phyloP scores from a whole-genome alignment of 2,888 invertebrate species.

The Diarsia dahlii region DNA sequence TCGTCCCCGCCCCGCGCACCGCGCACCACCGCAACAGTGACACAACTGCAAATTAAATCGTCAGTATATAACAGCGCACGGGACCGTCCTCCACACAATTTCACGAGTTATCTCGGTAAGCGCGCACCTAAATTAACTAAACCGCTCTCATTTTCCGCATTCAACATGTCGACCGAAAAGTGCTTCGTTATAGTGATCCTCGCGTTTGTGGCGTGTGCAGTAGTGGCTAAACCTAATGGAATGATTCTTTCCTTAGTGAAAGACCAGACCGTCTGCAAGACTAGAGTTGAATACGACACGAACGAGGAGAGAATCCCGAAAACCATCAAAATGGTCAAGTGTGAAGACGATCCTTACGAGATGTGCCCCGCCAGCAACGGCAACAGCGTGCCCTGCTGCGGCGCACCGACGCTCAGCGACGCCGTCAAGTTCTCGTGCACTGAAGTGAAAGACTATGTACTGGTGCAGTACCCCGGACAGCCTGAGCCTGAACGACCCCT shows the following conservation, averaged over 20 bases:
- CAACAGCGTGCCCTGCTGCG: constrained; percentile 47
- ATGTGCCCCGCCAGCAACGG: constrained; percentile 49
- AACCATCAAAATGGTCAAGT: constrained; percentile 76
- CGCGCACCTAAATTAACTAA: constrained; percentile 26
- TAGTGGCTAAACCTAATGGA: constrained; percentile 35
- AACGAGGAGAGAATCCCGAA: constrained; percentile 74
- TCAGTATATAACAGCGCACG: constrained; percentile 37
- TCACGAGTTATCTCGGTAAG: constrained; percentile 29
- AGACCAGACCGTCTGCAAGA: constrained; percentile 56
- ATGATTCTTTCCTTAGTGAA: constrained; percentile 18
- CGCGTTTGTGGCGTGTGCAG: constrained; percentile 25
- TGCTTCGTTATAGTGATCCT: constrained; percentile 31
- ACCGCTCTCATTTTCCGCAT: constrained; percentile 40
- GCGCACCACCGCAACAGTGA: too few relatives aligned
- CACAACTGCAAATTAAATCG: neutral
- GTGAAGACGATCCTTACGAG: constrained; percentile 67
- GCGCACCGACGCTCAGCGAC: constrained; percentile 12
- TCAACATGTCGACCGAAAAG: constrained; percentile 39
- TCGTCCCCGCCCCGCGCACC: neutral
- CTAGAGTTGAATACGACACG: constrained; percentile 69
- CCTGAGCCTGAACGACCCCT: neutral
- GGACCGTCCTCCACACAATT: constrained; percentile 28
- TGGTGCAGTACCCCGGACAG: constrained; percentile 19
- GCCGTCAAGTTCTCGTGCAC: constrained; percentile 49
- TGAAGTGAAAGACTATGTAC: constrained; percentile 52